Base-by-base conservation (phyloP, 2,797 vertebrate genomes). In the Capromys pilorides region DNA sequence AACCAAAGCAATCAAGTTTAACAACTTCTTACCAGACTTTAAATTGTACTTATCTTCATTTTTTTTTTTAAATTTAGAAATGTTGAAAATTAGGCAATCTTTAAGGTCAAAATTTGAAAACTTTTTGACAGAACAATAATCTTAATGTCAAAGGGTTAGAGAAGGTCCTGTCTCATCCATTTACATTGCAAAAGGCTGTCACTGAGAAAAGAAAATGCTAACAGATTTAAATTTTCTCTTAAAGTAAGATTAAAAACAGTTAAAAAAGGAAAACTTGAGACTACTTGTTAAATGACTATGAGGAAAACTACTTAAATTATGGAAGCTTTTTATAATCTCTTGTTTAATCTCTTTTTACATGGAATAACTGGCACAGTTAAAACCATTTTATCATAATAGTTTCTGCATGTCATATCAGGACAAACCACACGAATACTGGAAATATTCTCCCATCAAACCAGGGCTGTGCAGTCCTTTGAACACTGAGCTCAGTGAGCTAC, bases 301-400 rank as follows among this genome's bases (percentile, higher is more conserved):
- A 82, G 86, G 64, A 59, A 51, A 97, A 33, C 79, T 96, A 93
- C 97, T 90, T 95, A 94, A 94, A 91, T 95, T 94, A 67, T 95
- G 86, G 93, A 95, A 94, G 90, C 66, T 97, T 96, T 94, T 88
- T 86, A 86, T 97, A 97, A 97, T 96, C 82, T 95, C 94, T 95
- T 87, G 93, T 85, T 96, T 96, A 97, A 98, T 97, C 95, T 96
- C 95, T 80, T 96, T 96, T 91, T 0, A 0, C 89, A 71, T 93
- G 84, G 96, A 94, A 71, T 90, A 84, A 49, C 96, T 10, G 0
- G 82, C 88, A 93, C 62, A 77, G 96, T 81, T 85, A 97, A 96
- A 95, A 59, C 91, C 88, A 89, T 96, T 96, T 92, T 93, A 92
- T 88, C 78, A 75, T 93, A 91, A 88, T 89, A 88, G 87, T 88